Evolutionary conservation across 2,113 vertebrate genomes (phyloP), one percentile per base, ranked within the genome.

Genomic region (Bufo bufo): DNA sequence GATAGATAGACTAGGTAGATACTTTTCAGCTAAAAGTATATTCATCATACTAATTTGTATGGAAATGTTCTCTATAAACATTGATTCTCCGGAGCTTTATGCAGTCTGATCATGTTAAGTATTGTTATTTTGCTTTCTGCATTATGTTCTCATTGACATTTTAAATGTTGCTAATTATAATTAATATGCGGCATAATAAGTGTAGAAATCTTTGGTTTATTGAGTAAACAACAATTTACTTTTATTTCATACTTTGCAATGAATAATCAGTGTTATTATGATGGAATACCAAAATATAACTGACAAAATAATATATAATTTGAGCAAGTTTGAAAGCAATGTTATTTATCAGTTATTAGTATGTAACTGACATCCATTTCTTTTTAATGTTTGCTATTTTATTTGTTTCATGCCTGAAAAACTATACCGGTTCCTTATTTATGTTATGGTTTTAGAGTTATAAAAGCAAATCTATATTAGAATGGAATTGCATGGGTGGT

Each of bases 161-260:
- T 78, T 78, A 54, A 78, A 52, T 23, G 9, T 6, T 78, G 77
- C 77, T 78, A 54, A 78, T 56, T 78, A 78, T 78, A 78, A 78
- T 78, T 54, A 78, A 78, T 78, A 78, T 78, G 77, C 20, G 56
- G 77, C 20, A 78, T 78, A 78, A 56, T 56, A n/a, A 56, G 20
- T 54, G 12, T 3, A 14, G 20, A 78, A 78, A 78, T 78, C 20
- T 54, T 78, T 56, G 12, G 50, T 19, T 54, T 56, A 78, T 78
- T 54, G 50, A 13, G 50, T 78, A 78, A 52, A 78, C 50, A 54
- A 23, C 50, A 78, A 54, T 78, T 75, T 23, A 23, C 19, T 54
- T 54, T 78, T 78, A 33, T 56, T 78, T 56, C 6, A 52, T 78
- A 11, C 50, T 78, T 20, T 56, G 33, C 54, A 78, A 20, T 23